Evolutionary conservation across 30 jellyfish, hydroid and myxozoan genomes (phyloP), one percentile per base, ranked within the genome.

Genomic region (Cassiopea xamachana): DNA sequence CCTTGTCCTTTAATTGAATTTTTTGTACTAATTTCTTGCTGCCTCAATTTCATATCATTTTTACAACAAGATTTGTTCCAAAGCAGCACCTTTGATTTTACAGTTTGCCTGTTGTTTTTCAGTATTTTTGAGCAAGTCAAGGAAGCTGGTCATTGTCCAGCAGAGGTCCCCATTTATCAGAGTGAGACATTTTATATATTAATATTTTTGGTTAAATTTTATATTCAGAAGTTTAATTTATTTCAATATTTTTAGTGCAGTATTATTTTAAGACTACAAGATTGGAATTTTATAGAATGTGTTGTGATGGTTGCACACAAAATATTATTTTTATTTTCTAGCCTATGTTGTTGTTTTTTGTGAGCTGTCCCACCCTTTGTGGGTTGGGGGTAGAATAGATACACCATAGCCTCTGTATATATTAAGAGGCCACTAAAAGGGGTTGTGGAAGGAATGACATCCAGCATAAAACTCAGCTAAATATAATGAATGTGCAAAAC

Each of bases 141-240:
- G 14, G 15, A 83, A 83, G 91, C 60, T 90, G 1, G 82, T 90
- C 1, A 90, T 90, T 1, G 51, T 90, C 13, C 97, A 90, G 74
- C 97, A 90, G 77, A 67, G 97, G 83, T 77, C 97, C 45, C 90
- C 90, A 75, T 90, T 90, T 48, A 90, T 83, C 46, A 90, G 83
- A 89, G 97, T 90, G 50, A 46, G 71, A 7, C 1, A 17, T 18
- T 13, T 2, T 47, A 8, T 49, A 1, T 60, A 17, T 43, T 39
- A 50, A 3, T 39, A 4, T 81, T 4, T 81, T 43, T 81, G 15
- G 82, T 39, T 9, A 27, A 27, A 27, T 27, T 27, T 27, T 27
- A 27, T 27, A 27, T 27, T 27, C 39, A 27, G 39, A 27, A 27
- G 39, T 27, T 27, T 27, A 27, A 27, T 27, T 27, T 27, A 27